Evolutionary conservation across 1,140 invertebrate species (phyloP), one percentile per base, ranked within the genome.

Genomic region (Asbolus verrucosus): DNA sequence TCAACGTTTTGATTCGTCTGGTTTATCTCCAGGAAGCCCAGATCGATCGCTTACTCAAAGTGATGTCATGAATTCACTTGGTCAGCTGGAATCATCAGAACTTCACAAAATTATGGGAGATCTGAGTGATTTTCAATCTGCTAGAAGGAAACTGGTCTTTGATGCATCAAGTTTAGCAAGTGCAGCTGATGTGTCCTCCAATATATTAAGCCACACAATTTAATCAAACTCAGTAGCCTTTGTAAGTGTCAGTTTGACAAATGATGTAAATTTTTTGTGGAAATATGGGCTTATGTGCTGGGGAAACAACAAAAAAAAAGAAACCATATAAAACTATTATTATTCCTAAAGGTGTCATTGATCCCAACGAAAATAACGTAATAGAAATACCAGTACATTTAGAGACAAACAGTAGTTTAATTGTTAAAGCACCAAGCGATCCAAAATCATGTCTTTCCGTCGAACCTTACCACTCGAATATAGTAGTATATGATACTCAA

Each of bases 201-300:
- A 4, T 15, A 14, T 62, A 31, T 33, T 39, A 16, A 8, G 24
- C 3, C 5, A 36, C 33, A 6, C 30, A 36, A 36, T 5, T 36
- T 11, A 33, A 59, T 31, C n/a, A 30, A 9, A 27, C 1, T 30
- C 14, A 38, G 36, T 38, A 33, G 36, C 30, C 36, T 38, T 18
- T 36, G 54, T 61, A 61, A n/a, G 0, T 60, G 30, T 62, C 36
- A 62, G 14, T 62, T 19, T 62, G 15, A 62, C 13, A 62, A 62
- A 11, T 36, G 2, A 14, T 36, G 30, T 18, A 62, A 61, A 36
- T 61, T 36, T 11, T 36, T n/a, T 36, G 33, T 36, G 33, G 5
- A 11, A 36, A 5, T 16, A 38, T 39, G 36, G 36, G 59, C 18
- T 36, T 38, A 38, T 39, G 30, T 19, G 11, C 1, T 33, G 31